Conservation (phyloP, 1,140 invertebrate genomes). For the Drosophila mayri region DNA sequence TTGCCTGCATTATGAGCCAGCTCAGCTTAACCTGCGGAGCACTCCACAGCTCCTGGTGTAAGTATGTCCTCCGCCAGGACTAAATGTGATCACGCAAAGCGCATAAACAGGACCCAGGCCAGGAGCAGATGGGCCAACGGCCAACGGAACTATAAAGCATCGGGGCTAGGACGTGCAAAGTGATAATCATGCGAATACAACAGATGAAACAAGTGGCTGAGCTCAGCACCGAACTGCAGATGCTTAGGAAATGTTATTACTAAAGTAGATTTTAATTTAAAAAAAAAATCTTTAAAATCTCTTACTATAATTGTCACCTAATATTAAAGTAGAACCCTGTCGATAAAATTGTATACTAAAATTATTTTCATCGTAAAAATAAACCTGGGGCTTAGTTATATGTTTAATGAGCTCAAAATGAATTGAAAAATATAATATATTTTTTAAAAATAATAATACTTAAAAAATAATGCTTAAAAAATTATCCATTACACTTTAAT, state of each 20-base stretch:
- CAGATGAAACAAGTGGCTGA: background rate
- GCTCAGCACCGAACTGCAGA: background rate
- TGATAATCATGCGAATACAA: conserved; percentile 64
- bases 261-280: background rate
- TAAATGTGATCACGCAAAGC: conserved; percentile 75
- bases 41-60: conserved; percentile 5
- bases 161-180: conserved; percentile 67
- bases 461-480: no score
- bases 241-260: background rate
- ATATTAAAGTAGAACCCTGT: no score
- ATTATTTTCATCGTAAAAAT: no score
- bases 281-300: no score
- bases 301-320: no score
- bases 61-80: conserved; percentile 7
- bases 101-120: conserved; percentile 62
- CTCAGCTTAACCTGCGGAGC: conserved; percentile 21
- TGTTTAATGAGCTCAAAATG: no score
- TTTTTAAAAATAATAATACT: no score
- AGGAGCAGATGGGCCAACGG: conserved; percentile 38
- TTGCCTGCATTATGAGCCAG: conserved; percentile 26
- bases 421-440: no score
- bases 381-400: no score
- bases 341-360: no score
- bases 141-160: conserved; percentile 68
- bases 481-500: no score